A percentile compares a stretch with the other conserved stretches of the same genome.
phyloP scores from a whole-genome alignment of 1,140 invertebrate genomes.

The Periplaneta americana region DNA sequence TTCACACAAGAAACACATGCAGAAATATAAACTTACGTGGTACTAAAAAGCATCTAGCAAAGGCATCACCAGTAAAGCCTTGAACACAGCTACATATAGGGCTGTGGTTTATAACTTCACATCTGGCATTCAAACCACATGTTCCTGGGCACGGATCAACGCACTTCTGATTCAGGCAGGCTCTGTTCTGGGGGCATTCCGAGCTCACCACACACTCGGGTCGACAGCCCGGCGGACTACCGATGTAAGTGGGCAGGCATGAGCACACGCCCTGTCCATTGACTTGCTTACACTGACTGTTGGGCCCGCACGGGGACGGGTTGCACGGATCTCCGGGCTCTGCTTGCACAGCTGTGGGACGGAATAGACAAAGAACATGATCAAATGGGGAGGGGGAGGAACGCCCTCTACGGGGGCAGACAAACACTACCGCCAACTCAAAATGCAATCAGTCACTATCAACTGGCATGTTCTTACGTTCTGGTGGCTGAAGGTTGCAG shows the following conservation, averaged over 20 bases:
- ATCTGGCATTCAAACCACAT: slow-evolving; percentile 53
- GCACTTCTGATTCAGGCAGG: slow-evolving; percentile 51
- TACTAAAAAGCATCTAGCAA: slow-evolving; percentile 43
- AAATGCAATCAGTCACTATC: no score
- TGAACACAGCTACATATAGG: slow-evolving; percentile 48
- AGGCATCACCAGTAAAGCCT: slow-evolving; percentile 52
- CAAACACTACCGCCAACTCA: no score
- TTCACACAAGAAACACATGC: not conserved
- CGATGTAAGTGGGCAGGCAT: slow-evolving; percentile 54
- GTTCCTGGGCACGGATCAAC: slow-evolving; percentile 53
- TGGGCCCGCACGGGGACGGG: slow-evolving; percentile 69
- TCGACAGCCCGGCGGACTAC: slow-evolving; percentile 53
- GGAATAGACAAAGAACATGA: not conserved
- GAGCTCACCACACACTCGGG: slow-evolving; percentile 57
- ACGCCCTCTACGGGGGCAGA: not conserved
- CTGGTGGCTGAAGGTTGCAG: slow-evolving; percentile 29
- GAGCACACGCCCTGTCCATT: slow-evolving; percentile 54
- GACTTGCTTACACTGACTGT: slow-evolving; percentile 53
- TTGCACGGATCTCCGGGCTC: slow-evolving; percentile 48
- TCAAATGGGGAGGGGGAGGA: not conserved
- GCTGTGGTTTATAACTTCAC: slow-evolving; percentile 50
- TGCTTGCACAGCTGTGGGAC: slow-evolving; percentile 25
- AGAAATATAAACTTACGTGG: slow-evolving; percentile 35
- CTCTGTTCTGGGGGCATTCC: slow-evolving; percentile 57
- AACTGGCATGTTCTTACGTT: slow-evolving; percentile 10